Percentiles rank a stretch among this genome's conserved stretches.
phyloP scores from a whole-genome alignment of 92 coral and sea anemone species.

The Zoanthus gigantus region DNA sequence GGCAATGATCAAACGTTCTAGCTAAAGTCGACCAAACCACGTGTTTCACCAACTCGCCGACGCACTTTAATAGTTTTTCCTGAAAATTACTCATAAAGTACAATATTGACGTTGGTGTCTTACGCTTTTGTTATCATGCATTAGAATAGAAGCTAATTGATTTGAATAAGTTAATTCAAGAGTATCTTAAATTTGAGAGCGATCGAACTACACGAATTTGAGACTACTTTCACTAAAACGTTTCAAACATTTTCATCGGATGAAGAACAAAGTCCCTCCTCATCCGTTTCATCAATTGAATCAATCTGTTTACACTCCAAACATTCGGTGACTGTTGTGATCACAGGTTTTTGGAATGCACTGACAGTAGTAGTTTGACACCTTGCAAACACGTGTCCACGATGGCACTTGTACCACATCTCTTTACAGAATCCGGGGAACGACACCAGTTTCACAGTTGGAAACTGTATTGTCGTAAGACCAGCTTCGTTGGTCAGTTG shows the following conservation, averaged over 20 bases:
- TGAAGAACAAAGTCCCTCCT: background rate
- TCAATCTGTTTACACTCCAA: background rate
- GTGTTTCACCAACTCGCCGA: too few species aligned
- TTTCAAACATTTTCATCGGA: background rate
- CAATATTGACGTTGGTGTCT: too few species aligned
- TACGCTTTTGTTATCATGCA: too few species aligned
- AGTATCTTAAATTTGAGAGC: background rate
- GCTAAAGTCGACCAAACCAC: too few species aligned
- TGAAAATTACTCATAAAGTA: too few species aligned
- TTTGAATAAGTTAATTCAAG: background rate
- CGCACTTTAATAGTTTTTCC: too few species aligned
- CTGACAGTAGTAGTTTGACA: conserved; percentile 2
- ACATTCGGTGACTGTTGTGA: conserved; percentile 9
- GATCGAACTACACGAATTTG: background rate
- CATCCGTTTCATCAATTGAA: background rate
- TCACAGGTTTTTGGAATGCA: background rate
- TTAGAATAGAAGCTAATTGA: too few species aligned
- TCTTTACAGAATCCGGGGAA: conserved; percentile 34
- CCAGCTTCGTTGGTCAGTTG: background rate
- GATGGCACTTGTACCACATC: conserved; percentile 11
- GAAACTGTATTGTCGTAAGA: background rate
- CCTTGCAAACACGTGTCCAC: conserved; percentile 26
- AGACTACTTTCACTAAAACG: background rate
- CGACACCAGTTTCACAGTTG: conserved; percentile 10
- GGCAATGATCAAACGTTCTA: too few species aligned